These are phyloP conservation scores for Procavia capensis DNA, from an alignment of 2,113 vertebrate genomes.

Conservation along the genomic window DNA sequence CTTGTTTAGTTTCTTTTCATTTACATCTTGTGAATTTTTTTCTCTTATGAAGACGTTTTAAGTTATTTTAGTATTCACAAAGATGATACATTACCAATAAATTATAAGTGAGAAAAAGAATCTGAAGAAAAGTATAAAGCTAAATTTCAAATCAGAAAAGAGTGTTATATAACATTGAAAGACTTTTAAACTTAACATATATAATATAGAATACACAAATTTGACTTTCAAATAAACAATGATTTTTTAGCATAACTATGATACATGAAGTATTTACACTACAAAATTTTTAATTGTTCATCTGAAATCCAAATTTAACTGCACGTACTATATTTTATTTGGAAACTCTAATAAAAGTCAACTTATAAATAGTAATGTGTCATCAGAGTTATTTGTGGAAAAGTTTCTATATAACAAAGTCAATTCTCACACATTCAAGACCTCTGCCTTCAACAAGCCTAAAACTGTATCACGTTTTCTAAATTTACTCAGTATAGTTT, in stretches of 20 bases:
- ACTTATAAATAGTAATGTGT: background rate
- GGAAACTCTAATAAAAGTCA: background rate
- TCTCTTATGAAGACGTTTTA: background rate
- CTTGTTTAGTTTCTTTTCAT: background rate
- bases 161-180: background rate
- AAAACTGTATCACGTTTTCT: background rate
- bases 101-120: constrained; percentile 1
- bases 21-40: background rate
- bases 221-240: background rate
- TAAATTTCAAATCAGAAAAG: background rate
- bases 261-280: too few relatives aligned
- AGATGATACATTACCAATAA: background rate
- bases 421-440: background rate
- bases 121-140: constrained; percentile 13
- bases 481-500: background rate
- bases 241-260: too few relatives aligned
- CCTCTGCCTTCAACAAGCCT: background rate
- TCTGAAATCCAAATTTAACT: too few relatives aligned
- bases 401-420: background rate
- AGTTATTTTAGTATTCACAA: constrained; percentile 28
- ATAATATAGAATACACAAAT: too few relatives aligned
- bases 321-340: background rate
- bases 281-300: too few relatives aligned
- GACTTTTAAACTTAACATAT: too few relatives aligned
- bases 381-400: background rate